Evolutionary conservation across 2,113 vertebrate species (phyloP), one percentile per base, ranked within the genome.

Genomic region (Microcebus griseorufus): DNA sequence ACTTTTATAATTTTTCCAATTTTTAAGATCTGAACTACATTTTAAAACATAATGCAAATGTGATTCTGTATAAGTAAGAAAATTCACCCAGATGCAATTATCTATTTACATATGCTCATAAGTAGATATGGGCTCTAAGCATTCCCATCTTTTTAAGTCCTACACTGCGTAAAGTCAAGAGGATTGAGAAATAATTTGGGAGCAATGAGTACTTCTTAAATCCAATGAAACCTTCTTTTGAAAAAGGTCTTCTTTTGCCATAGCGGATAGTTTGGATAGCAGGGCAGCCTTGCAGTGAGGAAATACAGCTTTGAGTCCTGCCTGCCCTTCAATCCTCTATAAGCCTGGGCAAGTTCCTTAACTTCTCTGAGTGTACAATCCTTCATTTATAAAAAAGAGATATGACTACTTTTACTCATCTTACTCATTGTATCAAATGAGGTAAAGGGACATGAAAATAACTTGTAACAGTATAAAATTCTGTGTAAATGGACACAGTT

Each of bases 111-210:
- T 37, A 48, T 70, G 27, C 32, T 62, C 8, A 16, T 67, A 60
- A 80, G 3, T 78, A 53, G 11, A 64, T 53, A 64, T 29, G 29
- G 8, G 2, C 9, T 64, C 92, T 95, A 34, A 37, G 10, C 29
- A 67, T 87, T 90, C 23, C 16, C 18, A 9, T 65, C 13, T 55
- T 37, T 65, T 65, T 58, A 78, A 45, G 12, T 70, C 34, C 17
- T 48, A 27, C 29, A 22, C 3, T 67, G 5, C 32, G 34, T 10
- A 42, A 11, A 62, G 11, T 58, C 12, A 86, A 89, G 42, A 92
- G 62, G 78, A 87, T 73, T 97, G 13, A 83, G 48, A 83, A 89
- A 86, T 79, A 79, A 72, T 92, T 94, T 93, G n/a, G 39, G 6
- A 60, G 32, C 7, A 13, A 37, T 48, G 27, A 87, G 2, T 75